These are phyloP conservation scores for Brachyistius frenatus DNA, from an alignment of 2,113 vertebrate species.

Conservation along the genomic window DNA sequence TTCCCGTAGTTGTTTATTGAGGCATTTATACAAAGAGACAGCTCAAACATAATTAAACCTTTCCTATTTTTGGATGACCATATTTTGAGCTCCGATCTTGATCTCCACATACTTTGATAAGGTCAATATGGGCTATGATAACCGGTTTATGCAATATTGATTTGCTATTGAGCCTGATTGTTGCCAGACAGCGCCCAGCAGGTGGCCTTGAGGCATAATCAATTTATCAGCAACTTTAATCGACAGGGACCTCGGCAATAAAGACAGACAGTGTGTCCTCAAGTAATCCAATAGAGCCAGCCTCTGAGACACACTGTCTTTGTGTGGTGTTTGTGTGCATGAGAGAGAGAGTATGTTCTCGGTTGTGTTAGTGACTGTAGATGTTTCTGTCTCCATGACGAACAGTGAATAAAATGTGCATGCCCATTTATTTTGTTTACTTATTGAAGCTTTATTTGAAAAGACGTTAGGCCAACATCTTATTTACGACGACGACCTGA, in stretches of 20 bases:
- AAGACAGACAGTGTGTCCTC: slow-evolving; percentile 78
- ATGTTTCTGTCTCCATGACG: slow-evolving; percentile 2
- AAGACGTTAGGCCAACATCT: too few relatives aligned
- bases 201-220: slow-evolving; percentile 80
- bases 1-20: slow-evolving; percentile 8
- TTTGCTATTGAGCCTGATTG: slow-evolving; percentile 75
- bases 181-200: slow-evolving; percentile 79
- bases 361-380: neutral
- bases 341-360: slow-evolving; percentile 16
- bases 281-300: slow-evolving; percentile 75
- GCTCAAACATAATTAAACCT: slow-evolving; percentile 32
- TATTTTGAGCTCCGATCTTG: slow-evolving; percentile 48
- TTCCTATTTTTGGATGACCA: slow-evolving; percentile 25
- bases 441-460: too few relatives aligned
- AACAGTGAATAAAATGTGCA: neutral
- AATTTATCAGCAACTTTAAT: slow-evolving; percentile 82
- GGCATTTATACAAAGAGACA: slow-evolving; percentile 2
- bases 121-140: slow-evolving; percentile 74
- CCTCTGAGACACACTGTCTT: slow-evolving; percentile 39
- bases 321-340: slow-evolving; percentile 18
- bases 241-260: slow-evolving; percentile 77
- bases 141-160: slow-evolving; percentile 76
- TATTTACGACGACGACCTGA: too few relatives aligned
- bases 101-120: slow-evolving; percentile 61
- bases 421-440: too few relatives aligned